Evolutionary conservation across 2,113 vertebrate genomes (phyloP), one percentile per base, ranked within the genome.

Genomic region (Raja brachyura): DNA sequence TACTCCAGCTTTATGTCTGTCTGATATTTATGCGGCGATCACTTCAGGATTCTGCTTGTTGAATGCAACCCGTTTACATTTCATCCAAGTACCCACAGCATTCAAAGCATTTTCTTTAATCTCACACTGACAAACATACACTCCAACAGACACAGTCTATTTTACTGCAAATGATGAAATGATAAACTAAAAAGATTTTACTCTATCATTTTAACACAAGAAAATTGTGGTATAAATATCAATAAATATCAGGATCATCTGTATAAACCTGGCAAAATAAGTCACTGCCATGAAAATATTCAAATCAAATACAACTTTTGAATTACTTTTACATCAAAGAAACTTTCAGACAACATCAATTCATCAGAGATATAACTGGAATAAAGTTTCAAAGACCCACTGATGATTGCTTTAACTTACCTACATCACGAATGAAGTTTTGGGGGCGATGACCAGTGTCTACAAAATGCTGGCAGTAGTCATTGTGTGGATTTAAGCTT

Each of bases 381-480:
- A 14, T 25, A 59, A 54, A n/a, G 11, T 14, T 59, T n/a, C 1
- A 73, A 73, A 16, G 70, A 88, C 25, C 18, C 28, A 31, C 28
- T n/a, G 56, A 5, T 63, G 70, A 70, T 92, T 92, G 18, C 68
- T 74, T 92, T 5, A 70, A 96, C 98, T 94, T 96, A 99, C 99
- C 98, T 92, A 99, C 99, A 78, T 99, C 98, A 95, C 98, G 96
- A 95, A 99, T 99, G 96, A 99, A 99, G 96, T 99, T 99, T 95
- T 99, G 99, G 9, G 99, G 99, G 93, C 99, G 96, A 93, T 99
- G 98, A 56, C 98, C 98, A 1, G 98, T 99, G 95, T 99, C 98
- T 93, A 99, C 99, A 94, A 99, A 99, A 94, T 99, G 99, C n/a
- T 99, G 99, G 95, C 99, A 99, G 94, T 99, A 99, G 94, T 99